Conservation (phyloP, 2,113 vertebrate species). For the Cisticola juncidis region DNA sequence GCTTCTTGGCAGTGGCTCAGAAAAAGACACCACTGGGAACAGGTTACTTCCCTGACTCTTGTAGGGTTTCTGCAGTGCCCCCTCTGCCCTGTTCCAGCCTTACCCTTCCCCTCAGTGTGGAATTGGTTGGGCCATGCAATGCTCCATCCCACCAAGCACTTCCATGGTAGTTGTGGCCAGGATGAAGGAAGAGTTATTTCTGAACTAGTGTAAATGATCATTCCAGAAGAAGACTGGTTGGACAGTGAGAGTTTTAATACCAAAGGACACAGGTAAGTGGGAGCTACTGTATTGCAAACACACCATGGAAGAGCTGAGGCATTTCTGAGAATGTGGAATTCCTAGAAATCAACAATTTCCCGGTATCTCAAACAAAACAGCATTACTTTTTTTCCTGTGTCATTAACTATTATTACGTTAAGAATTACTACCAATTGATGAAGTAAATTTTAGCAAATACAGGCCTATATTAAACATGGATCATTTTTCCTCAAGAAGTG, state of each 20-base stretch:
- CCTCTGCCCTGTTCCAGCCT: background rate
- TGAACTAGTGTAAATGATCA: background rate
- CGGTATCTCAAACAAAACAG: background rate
- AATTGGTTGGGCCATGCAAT: background rate
- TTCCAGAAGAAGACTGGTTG: background rate
- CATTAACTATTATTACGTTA: background rate
- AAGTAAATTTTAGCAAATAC: background rate
- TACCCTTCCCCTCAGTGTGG: background rate
- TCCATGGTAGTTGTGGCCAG: background rate
- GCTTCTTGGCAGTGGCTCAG: background rate
- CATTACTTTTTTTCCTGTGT: background rate
- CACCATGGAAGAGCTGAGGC: background rate
- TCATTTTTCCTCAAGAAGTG: background rate
- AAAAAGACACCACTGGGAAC: background rate
- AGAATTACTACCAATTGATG: background rate
- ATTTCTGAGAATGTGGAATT: background rate
- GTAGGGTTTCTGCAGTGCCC: background rate
- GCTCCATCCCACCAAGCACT: background rate
- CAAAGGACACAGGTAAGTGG: background rate
- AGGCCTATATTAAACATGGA: background rate
- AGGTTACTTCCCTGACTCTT: background rate
- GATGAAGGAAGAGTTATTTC: background rate
- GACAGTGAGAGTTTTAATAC: background rate
- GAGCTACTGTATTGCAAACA: background rate
- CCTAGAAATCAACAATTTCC: background rate